Conservation (phyloP, 1,140 invertebrate genomes). For the Papilio glaucus region DNA sequence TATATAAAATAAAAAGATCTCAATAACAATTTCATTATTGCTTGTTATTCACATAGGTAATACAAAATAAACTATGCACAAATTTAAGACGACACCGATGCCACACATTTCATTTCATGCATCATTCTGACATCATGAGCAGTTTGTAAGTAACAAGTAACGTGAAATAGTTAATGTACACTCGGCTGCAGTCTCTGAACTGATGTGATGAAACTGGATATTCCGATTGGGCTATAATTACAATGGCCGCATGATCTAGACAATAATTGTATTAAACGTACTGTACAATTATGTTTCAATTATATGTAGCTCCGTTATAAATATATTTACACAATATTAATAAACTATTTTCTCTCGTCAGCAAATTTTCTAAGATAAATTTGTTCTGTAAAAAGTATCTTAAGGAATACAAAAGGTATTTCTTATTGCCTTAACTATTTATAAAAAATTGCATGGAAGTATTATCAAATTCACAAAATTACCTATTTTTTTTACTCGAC, state of each 20-base stretch:
- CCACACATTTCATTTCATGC: conserved; percentile 75
- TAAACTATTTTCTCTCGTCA: conserved; percentile 53
- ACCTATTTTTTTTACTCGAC: neutral
- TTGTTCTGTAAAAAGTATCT: conserved; percentile 9
- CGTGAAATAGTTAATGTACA: conserved; percentile 65
- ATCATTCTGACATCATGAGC: conserved; percentile 73
- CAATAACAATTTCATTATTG: conserved; percentile 82
- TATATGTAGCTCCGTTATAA: conserved; percentile 62
- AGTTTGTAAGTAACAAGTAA: conserved; percentile 49
- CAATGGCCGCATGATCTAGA: conserved; percentile 72
- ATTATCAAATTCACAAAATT: conserved; percentile 29
- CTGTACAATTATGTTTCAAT: conserved; percentile 70
- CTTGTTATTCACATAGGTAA: conserved; percentile 83
- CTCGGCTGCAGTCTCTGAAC: conserved; percentile 58
- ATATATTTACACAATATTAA: conserved; percentile 74
- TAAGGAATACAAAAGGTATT: conserved; percentile 3
- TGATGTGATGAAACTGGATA: conserved; percentile 72
- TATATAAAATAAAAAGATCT: conserved; percentile 60
- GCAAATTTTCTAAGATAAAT: conserved; percentile 46
- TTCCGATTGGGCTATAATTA: conserved; percentile 58
- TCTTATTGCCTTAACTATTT: conserved; percentile 38
- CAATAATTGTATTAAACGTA: conserved; percentile 62
- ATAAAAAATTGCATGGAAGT: conserved; percentile 17
- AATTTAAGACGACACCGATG: conserved; percentile 80
- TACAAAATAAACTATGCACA: conserved; percentile 85